Evolutionary conservation across 2,797 vertebrate species (phyloP), one percentile per base, ranked within the genome.

Genomic region (Tokudaia tokunoshimensis): DNA sequence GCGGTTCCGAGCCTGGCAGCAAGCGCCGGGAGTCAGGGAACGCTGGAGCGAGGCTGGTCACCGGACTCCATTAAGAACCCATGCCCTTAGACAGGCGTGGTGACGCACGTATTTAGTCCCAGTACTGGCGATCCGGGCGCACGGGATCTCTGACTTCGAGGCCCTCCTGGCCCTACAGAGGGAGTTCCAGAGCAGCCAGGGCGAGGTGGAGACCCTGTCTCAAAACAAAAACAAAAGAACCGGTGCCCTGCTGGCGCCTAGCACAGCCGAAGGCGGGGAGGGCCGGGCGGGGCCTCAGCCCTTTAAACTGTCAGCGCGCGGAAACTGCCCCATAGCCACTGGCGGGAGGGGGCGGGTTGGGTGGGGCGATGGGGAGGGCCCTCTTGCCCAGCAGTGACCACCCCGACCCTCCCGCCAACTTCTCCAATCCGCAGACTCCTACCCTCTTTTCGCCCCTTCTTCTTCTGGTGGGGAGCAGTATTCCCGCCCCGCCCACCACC

Each of bases 281-380:
- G 37, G 52, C 5, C 37, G 2, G 0, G 34, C 61, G 0, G 0
- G 4, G 57, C 26, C 50, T 6, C 9, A 29, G 96, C 94, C 90
- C 97, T 98, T 98, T 98, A 98, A 98, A 97, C 13, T 47, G 44
- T 0, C 8, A 6, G 75, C 31, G 97, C 96, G 97, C 97, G 96
- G 96, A 97, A 97, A 97, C 63, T 0, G 78, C 63, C 79, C 75
- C 78, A 95, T 94, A 97, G 80, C 55, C 6, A 31, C 83, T 34
- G 79, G 29, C 65, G 7, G 15, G 9, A 4, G 47, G 31, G 59
- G 76, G 7, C 0, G 17, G 29, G 37, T 1, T 3, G 83, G 44
- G 63, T 22, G 11, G 29, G 19, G 29, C 31, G 17, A 22, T 47
- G 61, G 15, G 59, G 63, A 34, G 44, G 75, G 13, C 37, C 24